phyloP scores from a whole-genome alignment of 1,140 invertebrate species.

The Drosophila murphyi region DNA sequence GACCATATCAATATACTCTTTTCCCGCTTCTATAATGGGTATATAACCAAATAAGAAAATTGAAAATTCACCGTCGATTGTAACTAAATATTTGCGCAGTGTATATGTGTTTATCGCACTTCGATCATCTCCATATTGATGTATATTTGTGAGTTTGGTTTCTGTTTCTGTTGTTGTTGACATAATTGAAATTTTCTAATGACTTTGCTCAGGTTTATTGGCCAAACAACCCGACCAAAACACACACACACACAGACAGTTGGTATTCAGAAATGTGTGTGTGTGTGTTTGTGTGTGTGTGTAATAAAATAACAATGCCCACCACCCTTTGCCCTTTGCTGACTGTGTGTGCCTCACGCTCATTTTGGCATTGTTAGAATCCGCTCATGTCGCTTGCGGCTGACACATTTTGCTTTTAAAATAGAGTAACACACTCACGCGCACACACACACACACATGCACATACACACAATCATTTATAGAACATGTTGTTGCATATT shows the following conservation, averaged over 20 bases:
- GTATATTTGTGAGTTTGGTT: constrained; percentile 26
- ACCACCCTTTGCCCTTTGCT: not conserved
- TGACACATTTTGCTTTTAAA: constrained; percentile 64
- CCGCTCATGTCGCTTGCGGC: constrained; percentile 43
- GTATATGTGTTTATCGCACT: not conserved
- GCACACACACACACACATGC: constrained; percentile 1
- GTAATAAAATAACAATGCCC: constrained; percentile 36
- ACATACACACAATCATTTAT: constrained; percentile 42
- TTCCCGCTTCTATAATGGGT: too few relatives aligned
- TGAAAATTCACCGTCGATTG: not conserved
- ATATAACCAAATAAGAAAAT: too few relatives aligned
- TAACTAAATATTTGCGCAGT: not conserved
- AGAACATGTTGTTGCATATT: constrained; percentile 67
- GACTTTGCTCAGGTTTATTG: constrained; percentile 74
- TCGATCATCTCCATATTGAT: constrained; percentile 24
- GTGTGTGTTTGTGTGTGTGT: constrained; percentile 41
- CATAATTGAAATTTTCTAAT: constrained; percentile 79
- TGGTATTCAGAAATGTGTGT: constrained; percentile 15
- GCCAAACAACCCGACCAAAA: constrained; percentile 52
- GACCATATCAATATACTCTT: too few relatives aligned
- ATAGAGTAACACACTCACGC: constrained; percentile 43
- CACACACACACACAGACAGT: constrained; percentile 25
- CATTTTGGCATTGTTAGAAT: constrained; percentile 48
- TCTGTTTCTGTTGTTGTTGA: constrained; percentile 45
- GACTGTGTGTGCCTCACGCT: constrained; percentile 38